A percentile compares a stretch with the other conserved stretches of the same genome.
Evolutionary conservation across 37 sponge, comb jelly and placozoan genomes (phyloP).

Genomic region (Aphrocallistes beatrix): DNA sequence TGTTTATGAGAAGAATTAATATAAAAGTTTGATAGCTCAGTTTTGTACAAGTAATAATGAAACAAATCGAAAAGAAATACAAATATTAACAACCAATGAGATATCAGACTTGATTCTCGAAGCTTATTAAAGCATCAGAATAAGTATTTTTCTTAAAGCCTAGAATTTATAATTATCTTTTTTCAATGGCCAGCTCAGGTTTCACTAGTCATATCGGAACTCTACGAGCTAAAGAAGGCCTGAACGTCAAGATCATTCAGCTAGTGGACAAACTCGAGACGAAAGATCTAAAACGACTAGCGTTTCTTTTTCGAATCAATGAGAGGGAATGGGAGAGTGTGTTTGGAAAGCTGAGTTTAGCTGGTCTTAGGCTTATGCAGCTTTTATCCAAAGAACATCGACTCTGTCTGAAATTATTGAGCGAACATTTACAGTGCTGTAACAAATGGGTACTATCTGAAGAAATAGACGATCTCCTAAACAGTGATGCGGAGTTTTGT

Average conservation of each 20-base stretch:
- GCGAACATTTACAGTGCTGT: neutral
- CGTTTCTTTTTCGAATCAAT: neutral
- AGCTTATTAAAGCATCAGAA: neutral
- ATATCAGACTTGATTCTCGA: neutral
- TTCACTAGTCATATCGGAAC: neutral
- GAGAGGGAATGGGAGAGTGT: conserved; percentile 4
- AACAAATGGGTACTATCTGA: neutral
- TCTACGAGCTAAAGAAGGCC: neutral
- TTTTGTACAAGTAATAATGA: no score
- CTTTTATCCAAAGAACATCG: neutral
- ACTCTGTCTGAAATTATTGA: neutral
- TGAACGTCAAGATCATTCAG: neutral
- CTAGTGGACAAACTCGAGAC: neutral
- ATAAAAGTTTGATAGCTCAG: no score
- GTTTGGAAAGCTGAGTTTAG: neutral
- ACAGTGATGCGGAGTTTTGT: neutral
- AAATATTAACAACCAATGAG: neutral
- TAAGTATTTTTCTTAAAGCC: no score
- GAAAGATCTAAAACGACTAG: neutral
- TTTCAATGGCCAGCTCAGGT: neutral
- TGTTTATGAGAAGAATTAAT: no score
- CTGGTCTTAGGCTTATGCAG: neutral
- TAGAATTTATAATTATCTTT: no score
- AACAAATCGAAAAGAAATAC: no score
- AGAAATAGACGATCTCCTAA: neutral